These are phyloP conservation scores for Megalops atlanticus DNA, from an alignment of 2,113 vertebrate genomes.

Conservation along the genomic window DNA sequence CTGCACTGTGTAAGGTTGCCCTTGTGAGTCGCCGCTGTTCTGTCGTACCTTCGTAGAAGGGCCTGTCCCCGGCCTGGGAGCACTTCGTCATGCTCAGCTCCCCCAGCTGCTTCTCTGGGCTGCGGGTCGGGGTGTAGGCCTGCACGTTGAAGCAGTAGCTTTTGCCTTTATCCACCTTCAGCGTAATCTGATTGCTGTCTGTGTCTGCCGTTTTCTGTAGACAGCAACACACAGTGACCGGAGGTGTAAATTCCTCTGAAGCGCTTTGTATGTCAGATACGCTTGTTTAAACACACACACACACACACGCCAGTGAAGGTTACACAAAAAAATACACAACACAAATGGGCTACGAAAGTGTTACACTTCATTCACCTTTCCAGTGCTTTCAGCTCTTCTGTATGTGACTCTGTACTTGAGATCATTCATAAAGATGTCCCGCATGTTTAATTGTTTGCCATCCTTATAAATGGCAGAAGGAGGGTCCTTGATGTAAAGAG, in stretches of 20 bases:
- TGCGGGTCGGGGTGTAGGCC: conserved; percentile 68
- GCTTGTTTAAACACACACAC: not conserved
- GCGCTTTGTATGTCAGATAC: not conserved
- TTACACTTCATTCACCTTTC: conserved; percentile 73
- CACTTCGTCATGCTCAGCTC: conserved; percentile 69
- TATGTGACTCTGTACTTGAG: conserved; percentile 81
- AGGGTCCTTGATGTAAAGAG: conserved; percentile 70
- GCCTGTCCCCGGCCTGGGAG: conserved; percentile 1
- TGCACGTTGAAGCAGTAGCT: conserved; percentile 86
- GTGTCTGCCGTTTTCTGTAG: conserved; percentile 73
- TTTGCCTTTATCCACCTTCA: conserved; percentile 70
- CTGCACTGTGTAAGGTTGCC: not conserved
- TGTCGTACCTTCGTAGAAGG: conserved; percentile 48
- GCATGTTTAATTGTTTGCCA: conserved; percentile 67
- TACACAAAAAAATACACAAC: too few species aligned
- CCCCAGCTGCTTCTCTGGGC: conserved; percentile 62
- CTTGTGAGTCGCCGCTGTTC: not conserved
- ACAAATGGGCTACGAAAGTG: not conserved
- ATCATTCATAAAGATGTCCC: conserved; percentile 76
- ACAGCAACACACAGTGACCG: conserved; percentile 19
- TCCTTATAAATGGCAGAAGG: conserved; percentile 64
- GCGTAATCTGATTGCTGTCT: conserved; percentile 58
- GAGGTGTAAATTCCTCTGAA: not conserved
- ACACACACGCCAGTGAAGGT: not conserved
- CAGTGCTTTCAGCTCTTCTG: conserved; percentile 79